Percentiles rank a stretch among this genome's conserved stretches.
These are phyloP conservation scores for Hipparchia sbordonii DNA, from an alignment of 2,888 invertebrate species.

Conservation along the genomic window DNA sequence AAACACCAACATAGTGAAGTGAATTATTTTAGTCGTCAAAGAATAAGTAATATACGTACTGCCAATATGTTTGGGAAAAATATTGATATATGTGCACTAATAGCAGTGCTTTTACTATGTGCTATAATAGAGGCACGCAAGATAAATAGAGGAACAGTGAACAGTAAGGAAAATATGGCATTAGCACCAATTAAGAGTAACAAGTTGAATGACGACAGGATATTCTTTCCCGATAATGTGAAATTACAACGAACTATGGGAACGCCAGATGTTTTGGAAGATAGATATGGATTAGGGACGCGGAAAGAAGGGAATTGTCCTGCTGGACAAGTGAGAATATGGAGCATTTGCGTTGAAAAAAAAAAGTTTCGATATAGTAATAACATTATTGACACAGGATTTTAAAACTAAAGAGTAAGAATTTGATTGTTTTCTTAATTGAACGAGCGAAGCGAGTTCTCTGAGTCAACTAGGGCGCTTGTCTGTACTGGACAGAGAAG, in stretches of 20 bases:
- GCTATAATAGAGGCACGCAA: background rate
- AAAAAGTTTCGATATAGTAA: no score
- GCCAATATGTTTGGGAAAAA: background rate
- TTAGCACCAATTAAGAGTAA: background rate
- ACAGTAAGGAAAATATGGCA: background rate
- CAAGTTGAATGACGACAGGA: background rate
- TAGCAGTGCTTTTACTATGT: background rate
- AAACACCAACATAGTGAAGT: background rate
- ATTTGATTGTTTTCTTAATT: no score
- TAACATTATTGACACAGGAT: background rate
- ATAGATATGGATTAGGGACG: background rate
- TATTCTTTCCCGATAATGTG: conserved; percentile 1
- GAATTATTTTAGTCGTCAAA: background rate
- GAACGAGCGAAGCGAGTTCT: no score
- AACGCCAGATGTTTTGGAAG: background rate
- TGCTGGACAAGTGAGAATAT: background rate
- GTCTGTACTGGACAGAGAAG: no score
- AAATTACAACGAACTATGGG: background rate
- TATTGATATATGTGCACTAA: background rate
- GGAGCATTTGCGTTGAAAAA: background rate
- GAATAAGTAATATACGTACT: background rate
- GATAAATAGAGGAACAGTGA: background rate
- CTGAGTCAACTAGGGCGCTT: no score
- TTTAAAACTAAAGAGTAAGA: background rate
- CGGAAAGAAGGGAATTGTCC: background rate